Conservation (phyloP, 2,113 vertebrate species). For the Carollia perspicillata region DNA sequence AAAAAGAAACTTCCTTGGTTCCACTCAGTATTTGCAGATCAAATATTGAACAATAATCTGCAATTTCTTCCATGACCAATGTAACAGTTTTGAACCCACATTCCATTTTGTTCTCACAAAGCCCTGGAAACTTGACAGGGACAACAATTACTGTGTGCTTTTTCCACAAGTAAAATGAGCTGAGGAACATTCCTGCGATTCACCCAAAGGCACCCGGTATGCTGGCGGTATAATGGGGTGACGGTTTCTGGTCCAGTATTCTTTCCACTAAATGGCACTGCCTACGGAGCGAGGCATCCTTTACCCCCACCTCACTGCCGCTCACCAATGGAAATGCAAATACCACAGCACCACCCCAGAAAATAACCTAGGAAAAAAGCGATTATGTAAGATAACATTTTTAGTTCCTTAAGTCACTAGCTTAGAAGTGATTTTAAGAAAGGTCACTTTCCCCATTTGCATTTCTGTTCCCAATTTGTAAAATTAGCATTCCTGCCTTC, state of each 20-base stretch:
- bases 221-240: neutral
- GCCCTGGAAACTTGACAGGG: neutral
- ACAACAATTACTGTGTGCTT: neutral
- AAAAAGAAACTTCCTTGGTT: neutral
- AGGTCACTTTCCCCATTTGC: constrained; percentile 31
- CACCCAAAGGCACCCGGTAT: neutral
- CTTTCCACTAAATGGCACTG: neutral
- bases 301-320: too few species aligned
- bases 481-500: constrained; percentile 20
- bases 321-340: neutral
- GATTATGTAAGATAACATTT: constrained; percentile 30
- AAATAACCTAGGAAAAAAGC: neutral
- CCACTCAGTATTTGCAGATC: neutral
- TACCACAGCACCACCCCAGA: neutral
- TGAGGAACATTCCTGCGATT: neutral
- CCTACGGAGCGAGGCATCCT: neutral
- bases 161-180: neutral
- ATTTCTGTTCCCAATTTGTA: constrained; percentile 32
- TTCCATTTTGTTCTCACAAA: constrained; percentile 19
- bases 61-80: neutral
- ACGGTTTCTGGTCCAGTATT: neutral
- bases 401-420: constrained; percentile 4
- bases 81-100: neutral
- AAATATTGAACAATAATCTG: neutral
- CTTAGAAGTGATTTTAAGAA: constrained; percentile 46